A percentile compares a stretch with the other conserved stretches of the same genome.
Evolutionary conservation across 92 coral and sea anemone genomes (phyloP).

Genomic region (Virgularia gustaviana): DNA sequence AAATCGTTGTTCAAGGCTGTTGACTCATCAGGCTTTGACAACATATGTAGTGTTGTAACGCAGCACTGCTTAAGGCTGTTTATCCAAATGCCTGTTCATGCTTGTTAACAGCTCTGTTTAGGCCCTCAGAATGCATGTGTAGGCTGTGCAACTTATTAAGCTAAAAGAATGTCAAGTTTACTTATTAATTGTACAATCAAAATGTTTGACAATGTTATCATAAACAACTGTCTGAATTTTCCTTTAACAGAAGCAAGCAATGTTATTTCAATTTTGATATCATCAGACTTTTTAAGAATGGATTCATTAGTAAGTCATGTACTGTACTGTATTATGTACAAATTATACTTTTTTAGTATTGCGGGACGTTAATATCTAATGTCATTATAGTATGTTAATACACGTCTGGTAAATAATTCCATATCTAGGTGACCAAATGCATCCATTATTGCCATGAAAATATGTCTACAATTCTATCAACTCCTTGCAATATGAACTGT

Average conservation of each 20-base stretch:
- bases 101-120: too few species aligned
- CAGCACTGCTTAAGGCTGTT: too few species aligned
- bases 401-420: too few species aligned
- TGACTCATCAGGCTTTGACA: too few species aligned
- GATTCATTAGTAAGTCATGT: constrained; percentile 74
- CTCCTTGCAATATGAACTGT: constrained; percentile 95
- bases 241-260: constrained; percentile 72
- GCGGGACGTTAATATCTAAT: background rate
- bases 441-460: constrained; percentile 78
- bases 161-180: background rate
- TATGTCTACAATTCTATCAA: constrained; percentile 87
- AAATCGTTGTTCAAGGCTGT: too few species aligned
- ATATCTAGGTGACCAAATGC: constrained; percentile 75
- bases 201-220: background rate
- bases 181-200: background rate
- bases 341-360: background rate
- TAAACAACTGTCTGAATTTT: background rate
- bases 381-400: background rate
- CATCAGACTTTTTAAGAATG: constrained; percentile 97
- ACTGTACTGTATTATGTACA: background rate
- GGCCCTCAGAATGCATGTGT: too few species aligned
- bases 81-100: too few species aligned
- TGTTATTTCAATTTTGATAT: constrained; percentile 92
- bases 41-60: too few species aligned
- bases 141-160: too few species aligned